Base-by-base conservation (phyloP, 2,113 vertebrate genomes). In the Globicephala melas region DNA sequence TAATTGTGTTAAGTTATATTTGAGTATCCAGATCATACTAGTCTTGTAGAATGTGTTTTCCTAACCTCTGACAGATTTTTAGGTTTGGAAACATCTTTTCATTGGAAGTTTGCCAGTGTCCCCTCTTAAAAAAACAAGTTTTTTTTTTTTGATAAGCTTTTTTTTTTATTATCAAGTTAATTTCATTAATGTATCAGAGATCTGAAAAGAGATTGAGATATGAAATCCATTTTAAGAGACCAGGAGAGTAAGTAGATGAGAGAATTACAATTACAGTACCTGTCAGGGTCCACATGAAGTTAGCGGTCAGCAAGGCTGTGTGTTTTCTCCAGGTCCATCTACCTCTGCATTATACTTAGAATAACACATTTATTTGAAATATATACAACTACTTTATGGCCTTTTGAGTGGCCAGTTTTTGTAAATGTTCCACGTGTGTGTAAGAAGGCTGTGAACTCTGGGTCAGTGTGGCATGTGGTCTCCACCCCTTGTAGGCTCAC, bases 231-330 rank as follows among this genome's bases (percentile, higher is more conserved):
- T 7, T 53, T 53, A n/a, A 21, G 31, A 21, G 31, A 21, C 5
- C 31, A 4, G 50, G 50, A 55, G 33, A 25, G 50, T 13, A 11
- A 23, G 3, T 14, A 10, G 50, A 6, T 36, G 50, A 47, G 50
- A 36, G 33, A 23, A 20, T 8, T 23, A n/a, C 60, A 50, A 12
- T 0, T 18, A 3, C 3, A n/a, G 33, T 21, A 10, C 31, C 18
- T 1, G 47, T 31, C 8, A 23, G 47, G 3, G 44, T 11, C 73
- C 15, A 6, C 5, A 0, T 11, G 44, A n/a, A 4, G 6, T n/a
- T 3, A 8, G 33, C 13, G 11, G 47, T 13, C 47, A n/a, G 47
- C 1, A 4, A 31, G 18, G 33, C 31, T 7, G 33, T 18, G 31
- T n/a, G 50, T 14, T 12, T 28, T 2, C 47, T 21, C 31, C 47